Conservation (phyloP, 2,113 vertebrate species). For the Hipposideros armiger region DNA sequence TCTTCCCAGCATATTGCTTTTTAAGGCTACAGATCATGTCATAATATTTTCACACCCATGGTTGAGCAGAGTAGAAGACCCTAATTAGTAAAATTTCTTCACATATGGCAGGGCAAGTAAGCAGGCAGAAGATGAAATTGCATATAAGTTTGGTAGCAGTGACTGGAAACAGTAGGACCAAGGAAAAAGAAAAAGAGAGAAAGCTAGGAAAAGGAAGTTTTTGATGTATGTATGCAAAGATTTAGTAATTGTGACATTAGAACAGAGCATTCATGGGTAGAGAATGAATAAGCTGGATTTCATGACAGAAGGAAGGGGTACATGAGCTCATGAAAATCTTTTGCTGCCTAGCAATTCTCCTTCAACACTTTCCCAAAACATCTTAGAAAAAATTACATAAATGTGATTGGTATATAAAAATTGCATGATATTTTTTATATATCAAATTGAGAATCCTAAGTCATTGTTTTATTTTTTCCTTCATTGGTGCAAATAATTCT, state of each 20-base stretch:
- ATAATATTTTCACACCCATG: neutral
- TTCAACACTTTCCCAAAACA: neutral
- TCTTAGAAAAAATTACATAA: neutral
- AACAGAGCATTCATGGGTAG: neutral
- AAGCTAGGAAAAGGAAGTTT: neutral
- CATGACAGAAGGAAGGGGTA: neutral
- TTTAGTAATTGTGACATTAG: neutral
- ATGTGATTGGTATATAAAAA: neutral
- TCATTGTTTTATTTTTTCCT: slow-evolving; percentile 21
- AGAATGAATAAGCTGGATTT: neutral
- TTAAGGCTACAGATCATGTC: neutral
- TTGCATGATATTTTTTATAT: neutral
- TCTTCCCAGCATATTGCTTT: neutral
- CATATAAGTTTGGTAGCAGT: neutral
- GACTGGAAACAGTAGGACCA: neutral
- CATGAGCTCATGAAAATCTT: neutral
- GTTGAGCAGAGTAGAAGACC: neutral
- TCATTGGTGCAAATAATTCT: neutral
- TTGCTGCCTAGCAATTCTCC: neutral
- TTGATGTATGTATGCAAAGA: neutral
- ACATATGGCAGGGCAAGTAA: neutral
- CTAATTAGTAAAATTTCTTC: neutral
- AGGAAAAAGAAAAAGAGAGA: neutral
- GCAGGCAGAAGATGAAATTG: slow-evolving; percentile 2
- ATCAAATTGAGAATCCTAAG: neutral